Base-by-base conservation (phyloP, 2,888 invertebrate species). In the Thera britannica region DNA sequence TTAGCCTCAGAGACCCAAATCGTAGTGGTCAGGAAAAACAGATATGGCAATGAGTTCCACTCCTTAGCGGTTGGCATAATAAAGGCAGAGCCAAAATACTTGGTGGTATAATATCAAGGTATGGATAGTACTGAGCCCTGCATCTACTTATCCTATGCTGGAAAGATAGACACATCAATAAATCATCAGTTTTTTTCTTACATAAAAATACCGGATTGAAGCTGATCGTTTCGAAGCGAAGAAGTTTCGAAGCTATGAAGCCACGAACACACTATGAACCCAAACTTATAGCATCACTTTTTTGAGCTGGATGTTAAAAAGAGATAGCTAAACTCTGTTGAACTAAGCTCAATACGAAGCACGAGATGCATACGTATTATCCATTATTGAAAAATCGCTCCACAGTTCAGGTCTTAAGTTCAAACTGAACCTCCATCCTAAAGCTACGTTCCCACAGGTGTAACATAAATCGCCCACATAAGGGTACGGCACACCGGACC, bases 391-490 rank as follows among this genome's bases (percentile, higher is more conserved):
- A 66, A 70, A 66, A 66, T 70, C 52, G 56, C 61, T 54, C 56
- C 48, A 57, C 60, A 66, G 58, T 62, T 62, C 62, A 67, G 67
- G 62, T 67, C 67, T 58, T 67, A 62, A 62, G 67, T 62, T 67
- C 58, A 59, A 62, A 38, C 55, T n/a, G 23, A 65, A 54, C 54
- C 49, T 57, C 54, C 38, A 56, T 67, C 63, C 61, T 75, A 76
- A 41, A 77, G 78, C 79, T 69, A 72, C 63, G 77, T 79, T 79
- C 80, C 77, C 86, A 83, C 87, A 88, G 87, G 88, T 88, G 85
- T 77, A 85, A 66, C 75, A 88, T 88, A 88, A 88, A 88, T 88
- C 78, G 72, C 72, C 70, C 65, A 75, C 81, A 80, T 83, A 86
- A 87, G 85, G 86, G 81, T 71, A 68, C 66, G 62, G 66, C 67